These are phyloP conservation scores for Cephus rjabovi DNA, from an alignment of 2,888 invertebrate species.

Conservation along the genomic window DNA sequence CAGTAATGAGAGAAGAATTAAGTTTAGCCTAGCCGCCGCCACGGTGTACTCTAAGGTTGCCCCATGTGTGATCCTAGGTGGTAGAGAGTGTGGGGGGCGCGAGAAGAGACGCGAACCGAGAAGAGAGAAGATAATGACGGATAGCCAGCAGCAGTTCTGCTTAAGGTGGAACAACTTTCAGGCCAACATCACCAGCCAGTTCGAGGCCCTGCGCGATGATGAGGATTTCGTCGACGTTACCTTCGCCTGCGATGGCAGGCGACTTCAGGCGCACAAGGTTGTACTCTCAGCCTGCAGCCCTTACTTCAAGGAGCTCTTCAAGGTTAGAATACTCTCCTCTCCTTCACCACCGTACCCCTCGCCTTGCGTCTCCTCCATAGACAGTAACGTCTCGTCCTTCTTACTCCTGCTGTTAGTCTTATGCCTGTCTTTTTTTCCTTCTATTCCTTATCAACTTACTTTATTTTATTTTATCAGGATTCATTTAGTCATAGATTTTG, in stretches of 20 bases:
- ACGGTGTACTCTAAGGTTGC: slow-evolving; percentile 48
- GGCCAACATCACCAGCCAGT: slow-evolving; percentile 88
- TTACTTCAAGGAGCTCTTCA: slow-evolving; percentile 88
- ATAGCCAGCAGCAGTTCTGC: slow-evolving; percentile 83
- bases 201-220: slow-evolving; percentile 85
- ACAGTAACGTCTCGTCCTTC: slow-evolving; percentile 14
- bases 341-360: slow-evolving; percentile 16
- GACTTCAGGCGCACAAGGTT: slow-evolving; percentile 87
- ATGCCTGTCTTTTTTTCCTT: neutral
- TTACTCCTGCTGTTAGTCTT: neutral
- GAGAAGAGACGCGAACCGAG: slow-evolving; percentile 24
- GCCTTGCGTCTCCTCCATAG: neutral
- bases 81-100: slow-evolving; percentile 26
- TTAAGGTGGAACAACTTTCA: slow-evolving; percentile 92
- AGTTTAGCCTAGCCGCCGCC: slow-evolving; percentile 35
- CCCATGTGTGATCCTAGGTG: slow-evolving; percentile 53
- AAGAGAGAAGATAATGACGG: slow-evolving; percentile 60
- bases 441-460: neutral
- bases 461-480: neutral
- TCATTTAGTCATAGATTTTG: neutral
- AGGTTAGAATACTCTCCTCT: slow-evolving; percentile 72
- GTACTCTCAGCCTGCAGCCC: slow-evolving; percentile 89
- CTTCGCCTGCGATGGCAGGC: slow-evolving; percentile 86
- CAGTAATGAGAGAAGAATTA: slow-evolving; percentile 57
- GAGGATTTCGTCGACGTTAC: slow-evolving; percentile 92